Evolutionary conservation across 2,888 invertebrate genomes (phyloP).

Genomic region (Agriotes lineatus): DNA sequence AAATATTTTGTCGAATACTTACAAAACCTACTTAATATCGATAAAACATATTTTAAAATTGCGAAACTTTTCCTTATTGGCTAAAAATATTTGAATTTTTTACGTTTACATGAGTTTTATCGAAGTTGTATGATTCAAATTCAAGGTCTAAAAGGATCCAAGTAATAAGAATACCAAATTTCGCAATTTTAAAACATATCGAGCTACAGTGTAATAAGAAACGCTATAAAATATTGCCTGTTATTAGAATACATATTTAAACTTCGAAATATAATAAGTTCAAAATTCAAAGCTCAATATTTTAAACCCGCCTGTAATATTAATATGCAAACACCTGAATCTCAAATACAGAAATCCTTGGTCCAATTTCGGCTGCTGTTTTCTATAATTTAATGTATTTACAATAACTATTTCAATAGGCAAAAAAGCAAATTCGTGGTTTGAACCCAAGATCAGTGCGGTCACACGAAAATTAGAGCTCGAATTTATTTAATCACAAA

Average conservation of each 20-base stretch:
- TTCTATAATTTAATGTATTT: slow-evolving; percentile 20
- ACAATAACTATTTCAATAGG: not conserved
- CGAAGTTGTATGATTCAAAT: not conserved
- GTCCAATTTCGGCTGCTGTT: slow-evolving; percentile 37
- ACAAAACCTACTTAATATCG: slow-evolving; percentile 33
- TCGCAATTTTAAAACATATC: slow-evolving; percentile 15
- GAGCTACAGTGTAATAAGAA: slow-evolving; percentile 21
- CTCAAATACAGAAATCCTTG: slow-evolving; percentile 28
- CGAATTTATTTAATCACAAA: too few relatives aligned
- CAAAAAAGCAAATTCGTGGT: too few relatives aligned
- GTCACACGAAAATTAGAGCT: too few relatives aligned
- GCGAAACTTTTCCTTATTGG: too few relatives aligned
- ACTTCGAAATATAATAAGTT: slow-evolving; percentile 11
- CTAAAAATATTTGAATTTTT: too few relatives aligned
- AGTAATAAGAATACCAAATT: too few relatives aligned
- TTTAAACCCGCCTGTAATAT: slow-evolving; percentile 9
- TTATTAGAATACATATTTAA: slow-evolving; percentile 36
- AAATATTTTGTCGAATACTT: slow-evolving; percentile 36
- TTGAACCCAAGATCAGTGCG: too few relatives aligned
- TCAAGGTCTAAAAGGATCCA: too few relatives aligned
- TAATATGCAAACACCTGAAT: slow-evolving; percentile 18
- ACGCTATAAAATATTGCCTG: slow-evolving; percentile 35
- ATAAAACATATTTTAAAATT: slow-evolving; percentile 25
- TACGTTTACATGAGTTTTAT: not conserved
- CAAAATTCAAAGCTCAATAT: slow-evolving; percentile 15